Base-by-base conservation (phyloP, 2,113 vertebrate species). In the Coregonus clupeaformis region DNA sequence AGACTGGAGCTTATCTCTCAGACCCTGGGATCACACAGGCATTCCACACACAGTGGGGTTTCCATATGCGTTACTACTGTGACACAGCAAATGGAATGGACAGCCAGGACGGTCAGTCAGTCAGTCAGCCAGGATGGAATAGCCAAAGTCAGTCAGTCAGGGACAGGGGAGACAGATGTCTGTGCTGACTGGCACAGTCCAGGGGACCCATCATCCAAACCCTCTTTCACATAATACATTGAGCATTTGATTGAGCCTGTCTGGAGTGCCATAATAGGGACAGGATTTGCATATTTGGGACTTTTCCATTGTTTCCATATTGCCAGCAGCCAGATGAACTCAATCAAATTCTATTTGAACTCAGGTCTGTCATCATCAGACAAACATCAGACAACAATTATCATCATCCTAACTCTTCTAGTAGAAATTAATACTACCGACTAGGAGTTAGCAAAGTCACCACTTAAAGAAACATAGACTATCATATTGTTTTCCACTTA, bases 1-100 rank as follows among this genome's bases (percentile, higher is more conserved):
- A 84, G 87, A 80, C 79, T 77, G 81, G 77, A 81, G 7, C 69
- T 77, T 57, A 73, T 80, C 87, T 59, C 80, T 68, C 80, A 86
- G 78, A 69, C 32, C 62, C 60, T 25, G 36, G 36, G 73, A 7
- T 75, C 77, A 72, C 76, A 30, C 65, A 77, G 75, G 73, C 87
- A 88, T 87, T 88, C 87, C 84, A 82, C 59, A 65, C 73, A 69
- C 68, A 78, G 52, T 63, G 2, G 72, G 80, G 74, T 76, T 87
- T 90, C 82, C 78, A 81, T 81, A 86, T 84, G 79, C 62, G 74
- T 86, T 83, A 88, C 71, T 42, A 73, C 80, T 69, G n/a, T 63
- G 79, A 78, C 79, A 67, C 74, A 75, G 74, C 71, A 75, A 67
- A 74, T 65, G 83, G 63, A 18, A 52, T 52, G 4, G 49, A 18